These are phyloP conservation scores for Rhynchotus rufescens DNA, from an alignment of 2,797 vertebrate genomes.

Conservation along the genomic window DNA sequence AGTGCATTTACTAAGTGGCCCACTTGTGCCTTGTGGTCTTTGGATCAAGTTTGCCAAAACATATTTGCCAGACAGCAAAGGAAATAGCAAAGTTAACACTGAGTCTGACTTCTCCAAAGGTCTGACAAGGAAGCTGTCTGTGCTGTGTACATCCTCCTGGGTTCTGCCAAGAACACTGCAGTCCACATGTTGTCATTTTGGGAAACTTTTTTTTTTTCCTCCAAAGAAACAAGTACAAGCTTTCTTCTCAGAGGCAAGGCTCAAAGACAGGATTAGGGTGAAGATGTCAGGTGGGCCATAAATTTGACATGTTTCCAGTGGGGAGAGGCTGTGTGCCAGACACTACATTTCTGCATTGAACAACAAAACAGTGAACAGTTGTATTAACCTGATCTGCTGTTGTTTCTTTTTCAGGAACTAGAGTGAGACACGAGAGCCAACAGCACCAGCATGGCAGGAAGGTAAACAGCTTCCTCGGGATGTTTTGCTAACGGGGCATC, in stretches of 20 bases:
- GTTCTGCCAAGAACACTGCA: background rate
- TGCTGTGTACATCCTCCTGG: background rate
- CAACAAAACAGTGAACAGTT: background rate
- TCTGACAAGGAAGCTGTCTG: slow-evolving; percentile 49
- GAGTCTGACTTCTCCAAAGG: background rate
- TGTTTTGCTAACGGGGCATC: background rate
- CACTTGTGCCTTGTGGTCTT: background rate
- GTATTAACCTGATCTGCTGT: background rate
- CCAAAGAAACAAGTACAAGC: slow-evolving; percentile 2
- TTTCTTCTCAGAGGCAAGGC: background rate
- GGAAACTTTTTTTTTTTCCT: background rate
- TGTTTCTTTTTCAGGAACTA: slow-evolving; percentile 47
- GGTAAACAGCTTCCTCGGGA: slow-evolving; percentile 40
- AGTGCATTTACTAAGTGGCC: background rate
- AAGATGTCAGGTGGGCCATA: background rate
- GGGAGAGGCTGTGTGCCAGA: background rate
- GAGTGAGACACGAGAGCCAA: background rate
- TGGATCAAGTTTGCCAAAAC: background rate
- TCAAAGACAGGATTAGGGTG: background rate
- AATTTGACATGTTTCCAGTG: background rate
- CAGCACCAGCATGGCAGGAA: slow-evolving; percentile 55
- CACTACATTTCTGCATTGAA: background rate
- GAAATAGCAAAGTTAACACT: slow-evolving; percentile 39
- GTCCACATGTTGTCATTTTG: background rate
- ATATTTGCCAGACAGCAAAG: slow-evolving; percentile 6